Conservation (phyloP, 2,113 vertebrate species). For the Daubentonia madagascariensis region DNA sequence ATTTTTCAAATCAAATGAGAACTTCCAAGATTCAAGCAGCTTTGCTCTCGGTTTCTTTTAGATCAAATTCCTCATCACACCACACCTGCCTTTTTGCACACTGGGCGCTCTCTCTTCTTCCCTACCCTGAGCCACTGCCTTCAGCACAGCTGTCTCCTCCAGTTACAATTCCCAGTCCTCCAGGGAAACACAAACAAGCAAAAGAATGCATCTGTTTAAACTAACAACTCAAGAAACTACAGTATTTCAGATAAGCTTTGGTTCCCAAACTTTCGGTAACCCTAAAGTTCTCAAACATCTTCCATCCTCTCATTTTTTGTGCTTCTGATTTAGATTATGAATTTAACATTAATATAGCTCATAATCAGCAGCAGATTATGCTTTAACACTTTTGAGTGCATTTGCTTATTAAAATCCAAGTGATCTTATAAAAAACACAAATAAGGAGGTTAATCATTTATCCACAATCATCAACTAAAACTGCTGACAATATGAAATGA, state of each 20-base stretch:
- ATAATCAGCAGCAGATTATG: not conserved
- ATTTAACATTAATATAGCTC: not conserved
- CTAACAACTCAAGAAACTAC: not conserved
- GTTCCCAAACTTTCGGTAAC: not conserved
- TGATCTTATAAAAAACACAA: not conserved
- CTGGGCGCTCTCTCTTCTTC: not conserved
- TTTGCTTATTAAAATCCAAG: not conserved
- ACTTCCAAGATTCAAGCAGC: not conserved
- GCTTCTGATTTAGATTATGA: not conserved
- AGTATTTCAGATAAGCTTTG: not conserved
- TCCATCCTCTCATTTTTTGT: not conserved
- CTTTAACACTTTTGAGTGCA: not conserved
- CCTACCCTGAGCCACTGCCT: not conserved
- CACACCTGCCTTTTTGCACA: not conserved
- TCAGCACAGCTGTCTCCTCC: not conserved
- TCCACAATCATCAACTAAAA: not conserved
- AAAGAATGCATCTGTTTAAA: not conserved
- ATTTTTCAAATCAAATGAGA: conserved; percentile 37
- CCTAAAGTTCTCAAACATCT: not conserved
- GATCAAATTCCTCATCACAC: not conserved
- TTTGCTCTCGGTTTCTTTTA: not conserved
- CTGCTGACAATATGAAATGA: not conserved
- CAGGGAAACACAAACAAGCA: not conserved
- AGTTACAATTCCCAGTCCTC: not conserved
- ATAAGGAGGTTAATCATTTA: not conserved